Percentiles rank a stretch among this genome's conserved stretches.
phyloP scores from a whole-genome alignment of 2,888 invertebrate genomes.

The Papilio elwesi region DNA sequence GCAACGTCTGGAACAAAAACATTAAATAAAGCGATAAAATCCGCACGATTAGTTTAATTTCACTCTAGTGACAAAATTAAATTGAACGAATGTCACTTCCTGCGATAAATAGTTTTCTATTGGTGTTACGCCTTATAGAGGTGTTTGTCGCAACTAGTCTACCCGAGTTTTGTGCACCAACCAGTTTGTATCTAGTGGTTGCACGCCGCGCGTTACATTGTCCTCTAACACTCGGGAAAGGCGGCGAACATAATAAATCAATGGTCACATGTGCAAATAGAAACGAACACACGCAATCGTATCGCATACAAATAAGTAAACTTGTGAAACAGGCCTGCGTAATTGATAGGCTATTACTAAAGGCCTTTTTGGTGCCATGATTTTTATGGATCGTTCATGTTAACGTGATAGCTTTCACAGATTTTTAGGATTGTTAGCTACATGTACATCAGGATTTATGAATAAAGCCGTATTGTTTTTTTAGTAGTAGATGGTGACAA shows the following conservation, averaged over 20 bases:
- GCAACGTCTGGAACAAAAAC: too few relatives aligned
- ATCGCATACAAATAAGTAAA: conserved; percentile 20
- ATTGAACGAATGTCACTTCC: conserved; percentile 41
- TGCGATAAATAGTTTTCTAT: conserved; percentile 28
- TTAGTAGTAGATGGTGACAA: too few relatives aligned
- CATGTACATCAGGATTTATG: neutral
- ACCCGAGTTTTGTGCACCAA: conserved; percentile 52
- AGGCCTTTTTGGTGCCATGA: conserved; percentile 4
- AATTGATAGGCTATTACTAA: conserved; percentile 28
- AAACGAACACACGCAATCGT: conserved; percentile 33
- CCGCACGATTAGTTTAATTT: neutral
- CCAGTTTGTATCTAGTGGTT: conserved; percentile 49
- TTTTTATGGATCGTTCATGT: conserved; percentile 2
- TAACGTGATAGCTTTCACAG: neutral
- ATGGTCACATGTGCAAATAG: conserved; percentile 29
- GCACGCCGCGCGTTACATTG: conserved; percentile 27
- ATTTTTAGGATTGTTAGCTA: neutral
- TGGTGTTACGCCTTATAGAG: conserved; percentile 44
- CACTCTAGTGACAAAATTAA: neutral
- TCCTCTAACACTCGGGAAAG: conserved; percentile 29
- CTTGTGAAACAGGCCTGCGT: conserved; percentile 21
- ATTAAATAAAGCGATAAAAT: too few relatives aligned
- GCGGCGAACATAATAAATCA: conserved; percentile 30
- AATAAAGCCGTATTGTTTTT: neutral
- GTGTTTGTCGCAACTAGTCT: conserved; percentile 52